Conservation (phyloP, 1,140 invertebrate species). For the Drosophila carrolli region DNA sequence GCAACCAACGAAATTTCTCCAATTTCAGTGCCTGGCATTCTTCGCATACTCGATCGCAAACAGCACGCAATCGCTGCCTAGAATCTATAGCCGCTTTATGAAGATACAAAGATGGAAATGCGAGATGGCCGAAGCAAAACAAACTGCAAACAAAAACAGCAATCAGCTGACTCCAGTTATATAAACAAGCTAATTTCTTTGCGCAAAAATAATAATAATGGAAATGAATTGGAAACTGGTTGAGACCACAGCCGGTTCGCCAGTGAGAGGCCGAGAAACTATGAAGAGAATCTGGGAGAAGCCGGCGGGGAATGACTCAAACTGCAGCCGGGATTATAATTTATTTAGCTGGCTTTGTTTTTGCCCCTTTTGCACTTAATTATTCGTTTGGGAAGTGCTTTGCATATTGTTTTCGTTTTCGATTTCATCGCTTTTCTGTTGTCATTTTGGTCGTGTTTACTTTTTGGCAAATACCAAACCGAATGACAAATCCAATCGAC, state of each 20-base stretch:
- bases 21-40: conserved; percentile 54
- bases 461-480: conserved; percentile 65
- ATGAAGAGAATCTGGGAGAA: conserved; percentile 45
- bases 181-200: conserved; percentile 41
- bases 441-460: conserved; percentile 46
- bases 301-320: conserved; percentile 67
- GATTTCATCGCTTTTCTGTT: conserved; percentile 9
- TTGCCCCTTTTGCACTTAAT: conserved; percentile 50
- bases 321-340: conserved; percentile 50
- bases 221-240: conserved; percentile 69
- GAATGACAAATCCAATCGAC: conserved; percentile 45
- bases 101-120: conserved; percentile 36
- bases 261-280: conserved; percentile 23
- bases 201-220: conserved; percentile 62
- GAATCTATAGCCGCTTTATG: conserved; percentile 23
- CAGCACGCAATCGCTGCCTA: conserved; percentile 54
- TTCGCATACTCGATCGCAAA: conserved; percentile 33
- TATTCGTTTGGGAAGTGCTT: conserved; percentile 48
- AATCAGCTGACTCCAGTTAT: conserved; percentile 68
- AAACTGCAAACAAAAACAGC: conserved; percentile 58
- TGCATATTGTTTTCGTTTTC: conserved; percentile 58
- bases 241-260: conserved; percentile 39
- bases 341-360: conserved; percentile 24
- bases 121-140: conserved; percentile 42
- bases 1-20: conserved; percentile 63